These are phyloP conservation scores for Nymphicus hollandicus DNA, from an alignment of 2,113 vertebrate species.

Conservation along the genomic window DNA sequence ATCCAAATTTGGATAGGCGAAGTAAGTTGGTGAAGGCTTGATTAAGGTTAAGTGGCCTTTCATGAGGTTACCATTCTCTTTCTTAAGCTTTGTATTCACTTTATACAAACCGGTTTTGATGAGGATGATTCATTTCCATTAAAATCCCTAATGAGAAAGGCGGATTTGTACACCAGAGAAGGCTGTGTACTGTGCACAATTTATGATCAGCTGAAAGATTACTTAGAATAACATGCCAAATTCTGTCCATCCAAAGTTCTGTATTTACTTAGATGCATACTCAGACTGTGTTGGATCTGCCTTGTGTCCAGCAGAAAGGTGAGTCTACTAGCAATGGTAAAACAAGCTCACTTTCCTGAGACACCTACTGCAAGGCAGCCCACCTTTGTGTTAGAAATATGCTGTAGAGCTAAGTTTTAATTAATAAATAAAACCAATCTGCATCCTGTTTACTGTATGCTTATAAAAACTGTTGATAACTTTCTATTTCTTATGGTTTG, in stretches of 20 bases:
- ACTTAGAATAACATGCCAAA: background rate
- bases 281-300: background rate
- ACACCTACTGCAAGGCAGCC: background rate
- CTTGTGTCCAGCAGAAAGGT: background rate
- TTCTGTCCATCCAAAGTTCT: background rate
- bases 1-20: background rate
- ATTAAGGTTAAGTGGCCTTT: background rate
- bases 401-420: background rate
- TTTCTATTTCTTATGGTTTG: background rate
- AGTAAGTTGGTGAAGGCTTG: background rate
- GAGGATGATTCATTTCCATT: background rate
- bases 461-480: background rate
- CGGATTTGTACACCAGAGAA: background rate
- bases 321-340: background rate
- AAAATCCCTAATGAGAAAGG: background rate
- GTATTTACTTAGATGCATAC: background rate
- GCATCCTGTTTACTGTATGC: background rate
- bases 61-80: background rate
- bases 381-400: background rate
- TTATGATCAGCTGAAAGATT: background rate
- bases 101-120: background rate
- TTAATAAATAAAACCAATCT: background rate
- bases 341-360: background rate
- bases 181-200: background rate
- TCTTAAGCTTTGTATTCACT: background rate